Evolutionary conservation across 2,797 vertebrate species (phyloP).

Genomic region (Xiphorhynchus erythropygius): DNA sequence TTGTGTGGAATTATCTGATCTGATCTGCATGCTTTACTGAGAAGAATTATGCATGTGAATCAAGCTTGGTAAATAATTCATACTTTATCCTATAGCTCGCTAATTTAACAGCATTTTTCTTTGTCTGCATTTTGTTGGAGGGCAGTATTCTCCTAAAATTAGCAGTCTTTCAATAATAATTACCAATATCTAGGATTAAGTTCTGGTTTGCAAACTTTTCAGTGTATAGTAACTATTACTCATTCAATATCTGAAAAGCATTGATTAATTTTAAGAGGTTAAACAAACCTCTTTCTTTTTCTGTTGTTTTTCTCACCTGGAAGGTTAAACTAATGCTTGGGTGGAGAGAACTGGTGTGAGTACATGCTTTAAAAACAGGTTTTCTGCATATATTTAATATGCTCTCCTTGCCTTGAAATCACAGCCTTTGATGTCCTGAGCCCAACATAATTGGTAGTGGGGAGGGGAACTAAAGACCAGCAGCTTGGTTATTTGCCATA

Average conservation of each 20-base stretch:
- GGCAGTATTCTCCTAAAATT: background rate
- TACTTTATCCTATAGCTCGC: background rate
- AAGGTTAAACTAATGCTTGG: background rate
- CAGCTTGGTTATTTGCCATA: background rate
- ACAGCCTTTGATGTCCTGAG: background rate
- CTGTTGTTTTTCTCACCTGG: background rate
- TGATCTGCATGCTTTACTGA: background rate
- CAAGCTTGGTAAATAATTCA: slow-evolving; percentile 14
- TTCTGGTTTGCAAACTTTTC: background rate
- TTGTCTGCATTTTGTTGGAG: background rate
- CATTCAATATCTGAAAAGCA: background rate
- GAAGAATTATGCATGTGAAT: background rate
- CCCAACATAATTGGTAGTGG: background rate
- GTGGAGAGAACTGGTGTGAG: background rate
- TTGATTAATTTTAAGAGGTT: background rate
- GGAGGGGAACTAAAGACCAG: background rate
- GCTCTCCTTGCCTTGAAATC: background rate
- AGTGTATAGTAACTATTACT: background rate
- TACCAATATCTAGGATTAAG: background rate
- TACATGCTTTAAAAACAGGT: background rate
- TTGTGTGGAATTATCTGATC: slow-evolving; percentile 1
- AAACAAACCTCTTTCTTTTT: background rate
- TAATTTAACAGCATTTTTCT: background rate
- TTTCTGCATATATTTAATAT: background rate
- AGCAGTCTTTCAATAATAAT: background rate